These are phyloP conservation scores for Pachyrhynchus sulphureomaculatus DNA, from an alignment of 1,140 invertebrate species.

Conservation along the genomic window DNA sequence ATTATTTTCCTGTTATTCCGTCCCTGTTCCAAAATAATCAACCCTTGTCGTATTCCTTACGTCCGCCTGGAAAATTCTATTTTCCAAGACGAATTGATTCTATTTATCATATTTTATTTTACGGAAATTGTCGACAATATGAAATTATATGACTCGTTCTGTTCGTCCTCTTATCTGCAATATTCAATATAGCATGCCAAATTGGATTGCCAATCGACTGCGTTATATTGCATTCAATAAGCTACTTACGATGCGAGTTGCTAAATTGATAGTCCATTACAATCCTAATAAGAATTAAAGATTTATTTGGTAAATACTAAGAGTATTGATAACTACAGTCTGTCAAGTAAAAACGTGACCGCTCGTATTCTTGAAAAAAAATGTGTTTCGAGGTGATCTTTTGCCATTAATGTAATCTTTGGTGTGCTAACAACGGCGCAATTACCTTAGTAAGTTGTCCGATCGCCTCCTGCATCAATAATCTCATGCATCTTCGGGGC, in stretches of 20 bases:
- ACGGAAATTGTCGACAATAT: not conserved
- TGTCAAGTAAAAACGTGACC: no score
- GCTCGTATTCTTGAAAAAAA: no score
- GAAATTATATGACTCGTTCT: conserved; percentile 7
- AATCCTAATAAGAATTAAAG: not conserved
- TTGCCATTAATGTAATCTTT: no score
- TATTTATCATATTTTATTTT: conserved; percentile 12
- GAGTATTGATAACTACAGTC: no score
- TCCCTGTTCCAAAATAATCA: not conserved
- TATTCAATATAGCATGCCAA: not conserved
- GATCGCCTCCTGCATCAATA: no score
- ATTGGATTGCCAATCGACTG: conserved; percentile 2
- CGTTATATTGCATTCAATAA: not conserved
- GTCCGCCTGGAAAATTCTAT: not conserved
- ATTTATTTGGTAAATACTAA: not conserved
- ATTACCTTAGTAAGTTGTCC: no score
- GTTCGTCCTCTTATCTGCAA: not conserved
- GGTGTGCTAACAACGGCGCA: no score
- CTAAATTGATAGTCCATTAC: not conserved
- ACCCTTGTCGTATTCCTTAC: not conserved
- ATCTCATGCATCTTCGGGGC: no score
- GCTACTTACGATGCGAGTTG: not conserved
- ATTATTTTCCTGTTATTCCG: no score
- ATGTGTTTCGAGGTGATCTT: no score
- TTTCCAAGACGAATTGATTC: conserved; percentile 7